phyloP scores from a whole-genome alignment of 2,888 invertebrate genomes.

The Ptychoptera contaminata region DNA sequence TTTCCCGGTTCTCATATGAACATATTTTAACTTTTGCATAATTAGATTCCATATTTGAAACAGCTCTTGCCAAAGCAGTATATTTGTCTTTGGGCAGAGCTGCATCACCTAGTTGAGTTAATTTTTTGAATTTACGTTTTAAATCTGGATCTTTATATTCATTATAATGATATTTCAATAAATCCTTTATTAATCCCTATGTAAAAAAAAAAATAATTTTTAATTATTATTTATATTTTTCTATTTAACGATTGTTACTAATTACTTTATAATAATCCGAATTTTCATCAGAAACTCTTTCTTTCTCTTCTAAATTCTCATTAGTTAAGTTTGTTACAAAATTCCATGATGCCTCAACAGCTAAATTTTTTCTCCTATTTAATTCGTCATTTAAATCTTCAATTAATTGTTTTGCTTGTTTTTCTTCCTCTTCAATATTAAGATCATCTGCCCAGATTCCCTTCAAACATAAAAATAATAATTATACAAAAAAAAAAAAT shows the following conservation, averaged over 20 bases:
- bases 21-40: constrained; percentile 66
- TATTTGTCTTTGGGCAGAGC: constrained; percentile 52
- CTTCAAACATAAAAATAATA: too few relatives aligned
- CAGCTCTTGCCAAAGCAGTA: constrained; percentile 40
- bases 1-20: constrained; percentile 39
- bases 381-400: constrained; percentile 39
- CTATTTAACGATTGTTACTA: not conserved
- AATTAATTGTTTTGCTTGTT: constrained; percentile 42
- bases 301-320: constrained; percentile 40
- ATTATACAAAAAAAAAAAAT: too few relatives aligned
- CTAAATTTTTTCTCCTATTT: constrained; percentile 39
- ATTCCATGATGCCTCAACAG: constrained; percentile 40
- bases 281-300: constrained; percentile 17
- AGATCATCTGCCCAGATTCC: too few relatives aligned
- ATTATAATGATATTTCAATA: constrained; percentile 45
- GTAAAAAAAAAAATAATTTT: not conserved
- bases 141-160: constrained; percentile 48
- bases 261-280: constrained; percentile 27
- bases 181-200: constrained; percentile 14
- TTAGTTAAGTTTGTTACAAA: constrained; percentile 65
- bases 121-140: constrained; percentile 54
- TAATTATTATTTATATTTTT: too few relatives aligned
- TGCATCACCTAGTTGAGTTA: constrained; percentile 51
- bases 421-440: constrained; percentile 36
- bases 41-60: constrained; percentile 57